Evolutionary conservation across 92 coral and sea anemone species (phyloP).

Genomic region (Zoanthus solanderi): DNA sequence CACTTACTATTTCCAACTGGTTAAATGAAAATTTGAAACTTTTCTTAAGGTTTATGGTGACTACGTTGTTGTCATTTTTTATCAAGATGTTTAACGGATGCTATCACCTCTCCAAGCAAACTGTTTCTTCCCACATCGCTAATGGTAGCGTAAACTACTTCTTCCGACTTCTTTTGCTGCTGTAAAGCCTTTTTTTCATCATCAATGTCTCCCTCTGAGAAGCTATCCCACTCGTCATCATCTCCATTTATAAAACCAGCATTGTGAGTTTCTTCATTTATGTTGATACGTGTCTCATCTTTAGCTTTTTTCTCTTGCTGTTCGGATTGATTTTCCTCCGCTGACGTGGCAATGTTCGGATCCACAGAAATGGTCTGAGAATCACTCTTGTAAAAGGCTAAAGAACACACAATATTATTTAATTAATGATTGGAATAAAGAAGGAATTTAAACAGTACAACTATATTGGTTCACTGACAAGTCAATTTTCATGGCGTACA

Average conservation of each 20-base stretch:
- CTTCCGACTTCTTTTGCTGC: constrained; percentile 2
- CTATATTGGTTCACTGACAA: too few relatives aligned
- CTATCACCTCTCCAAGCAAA: constrained; percentile 11
- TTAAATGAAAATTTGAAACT: background rate
- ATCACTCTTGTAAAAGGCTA: constrained; percentile 12
- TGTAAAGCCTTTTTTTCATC: background rate
- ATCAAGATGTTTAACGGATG: background rate
- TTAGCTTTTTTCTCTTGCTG: background rate
- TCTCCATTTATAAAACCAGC: background rate
- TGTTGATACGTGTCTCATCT: background rate
- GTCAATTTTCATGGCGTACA: too few relatives aligned
- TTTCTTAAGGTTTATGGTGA: background rate
- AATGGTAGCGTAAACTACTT: constrained; percentile 14
- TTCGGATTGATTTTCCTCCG: background rate
- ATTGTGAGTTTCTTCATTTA: background rate
- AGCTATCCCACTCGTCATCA: constrained; percentile 24
- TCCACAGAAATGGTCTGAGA: background rate
- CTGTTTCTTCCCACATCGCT: background rate
- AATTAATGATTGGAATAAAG: background rate
- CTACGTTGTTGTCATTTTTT: background rate
- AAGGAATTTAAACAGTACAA: too few relatives aligned
- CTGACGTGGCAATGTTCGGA: background rate
- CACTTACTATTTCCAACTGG: too few relatives aligned
- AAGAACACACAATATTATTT: background rate
- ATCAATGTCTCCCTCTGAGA: constrained; percentile 13